These are phyloP conservation scores for Cyrtodaria siliqua DNA, from an alignment of 2,888 invertebrate species.

Conservation along the genomic window DNA sequence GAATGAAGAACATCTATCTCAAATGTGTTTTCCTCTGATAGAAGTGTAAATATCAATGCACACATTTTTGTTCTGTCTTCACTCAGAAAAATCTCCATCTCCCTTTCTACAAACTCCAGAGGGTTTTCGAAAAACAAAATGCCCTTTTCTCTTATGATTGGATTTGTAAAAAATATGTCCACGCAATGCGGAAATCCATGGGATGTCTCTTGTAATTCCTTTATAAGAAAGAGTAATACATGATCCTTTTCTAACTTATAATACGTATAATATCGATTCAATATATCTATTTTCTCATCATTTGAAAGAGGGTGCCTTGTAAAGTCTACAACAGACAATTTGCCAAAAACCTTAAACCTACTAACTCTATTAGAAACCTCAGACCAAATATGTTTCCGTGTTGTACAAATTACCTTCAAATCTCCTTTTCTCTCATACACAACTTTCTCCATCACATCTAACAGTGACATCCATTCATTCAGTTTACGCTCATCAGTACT, in stretches of 20 bases:
- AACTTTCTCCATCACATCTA: conserved; percentile 8
- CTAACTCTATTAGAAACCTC: conserved; percentile 5
- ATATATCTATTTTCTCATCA: conserved; percentile 11
- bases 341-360: conserved; percentile 12
- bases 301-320: background rate
- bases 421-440: conserved; percentile 18
- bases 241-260: background rate
- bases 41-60: conserved; percentile 6
- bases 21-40: background rate
- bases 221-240: background rate
- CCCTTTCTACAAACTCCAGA: conserved; percentile 9
- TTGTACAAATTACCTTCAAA: conserved; percentile 24
- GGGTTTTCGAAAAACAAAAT: conserved; percentile 27
- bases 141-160: conserved; percentile 5
- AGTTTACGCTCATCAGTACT: conserved; percentile 21
- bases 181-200: conserved; percentile 44
- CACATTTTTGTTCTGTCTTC: conserved; percentile 21
- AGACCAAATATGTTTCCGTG: conserved; percentile 12
- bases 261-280: conserved; percentile 17
- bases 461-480: conserved; percentile 23
- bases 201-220: background rate
- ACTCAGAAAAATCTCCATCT: conserved; percentile 11
- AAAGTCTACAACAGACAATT: conserved; percentile 16
- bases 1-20: background rate
- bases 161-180: conserved; percentile 36